A percentile compares a stretch with the other conserved stretches of the same genome.
These are phyloP conservation scores for Brotula barbata DNA, from an alignment of 2,797 vertebrate species.

Conservation along the genomic window DNA sequence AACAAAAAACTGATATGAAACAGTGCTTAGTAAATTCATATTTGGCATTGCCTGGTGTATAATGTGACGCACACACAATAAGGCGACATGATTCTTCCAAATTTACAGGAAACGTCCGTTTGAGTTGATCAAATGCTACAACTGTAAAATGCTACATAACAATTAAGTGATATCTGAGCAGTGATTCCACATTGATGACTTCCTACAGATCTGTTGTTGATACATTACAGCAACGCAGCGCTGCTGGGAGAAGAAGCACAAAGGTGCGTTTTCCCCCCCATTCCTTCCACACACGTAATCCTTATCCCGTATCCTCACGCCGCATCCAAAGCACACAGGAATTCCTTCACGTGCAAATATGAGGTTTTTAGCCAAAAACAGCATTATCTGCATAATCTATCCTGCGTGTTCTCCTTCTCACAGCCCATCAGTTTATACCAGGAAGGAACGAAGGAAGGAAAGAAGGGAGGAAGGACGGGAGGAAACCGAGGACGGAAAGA, in stretches of 20 bases:
- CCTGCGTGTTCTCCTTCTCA: slow-evolving; percentile 15
- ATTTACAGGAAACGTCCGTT: slow-evolving; percentile 70
- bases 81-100: slow-evolving; percentile 71
- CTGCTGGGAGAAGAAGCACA: slow-evolving; percentile 47
- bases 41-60: slow-evolving; percentile 77
- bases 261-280: slow-evolving; percentile 27
- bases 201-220: slow-evolving; percentile 63
- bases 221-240: slow-evolving; percentile 45
- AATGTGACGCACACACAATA: slow-evolving; percentile 76
- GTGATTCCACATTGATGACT: slow-evolving; percentile 60
- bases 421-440: too few relatives aligned
- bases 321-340: neutral
- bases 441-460: slow-evolving; percentile 36
- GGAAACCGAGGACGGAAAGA: neutral
- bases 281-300: too few relatives aligned
- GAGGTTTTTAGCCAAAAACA: slow-evolving; percentile 52
- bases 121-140: slow-evolving; percentile 81
- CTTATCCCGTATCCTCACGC: too few relatives aligned
- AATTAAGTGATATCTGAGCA: slow-evolving; percentile 49
- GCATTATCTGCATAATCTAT: slow-evolving; percentile 56
- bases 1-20: slow-evolving; percentile 67
- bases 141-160: slow-evolving; percentile 82
- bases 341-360: slow-evolving; percentile 36
- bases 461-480: slow-evolving; percentile 1
- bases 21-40: slow-evolving; percentile 74